Evolutionary conservation across 2,113 vertebrate species (phyloP).

Genomic region (human (Homo sapiens)): DNA sequence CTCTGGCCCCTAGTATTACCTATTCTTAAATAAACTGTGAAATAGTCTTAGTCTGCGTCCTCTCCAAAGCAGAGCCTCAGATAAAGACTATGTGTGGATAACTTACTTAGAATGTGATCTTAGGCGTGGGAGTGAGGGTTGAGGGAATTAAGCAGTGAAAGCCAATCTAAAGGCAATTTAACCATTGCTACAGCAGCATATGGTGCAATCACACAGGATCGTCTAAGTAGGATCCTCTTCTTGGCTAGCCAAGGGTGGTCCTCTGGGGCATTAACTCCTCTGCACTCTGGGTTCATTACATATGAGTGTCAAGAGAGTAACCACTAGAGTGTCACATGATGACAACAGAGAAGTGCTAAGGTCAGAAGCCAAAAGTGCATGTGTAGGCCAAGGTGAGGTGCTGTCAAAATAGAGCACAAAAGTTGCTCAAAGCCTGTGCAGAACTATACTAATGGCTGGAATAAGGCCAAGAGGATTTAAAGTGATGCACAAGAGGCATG

Average conservation of each 20-base stretch:
- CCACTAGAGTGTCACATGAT: not conserved
- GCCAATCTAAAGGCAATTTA: not conserved
- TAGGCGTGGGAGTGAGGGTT: not conserved
- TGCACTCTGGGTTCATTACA: not conserved
- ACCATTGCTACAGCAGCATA: not conserved
- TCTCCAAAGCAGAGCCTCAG: not conserved
- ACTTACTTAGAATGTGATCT: not conserved
- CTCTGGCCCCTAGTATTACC: not conserved
- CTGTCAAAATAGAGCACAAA: not conserved
- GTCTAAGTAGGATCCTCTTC: not conserved
- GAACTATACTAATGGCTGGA: not conserved
- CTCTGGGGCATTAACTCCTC: not conserved
- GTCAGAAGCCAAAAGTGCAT: not conserved
- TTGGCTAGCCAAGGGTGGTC: no score
- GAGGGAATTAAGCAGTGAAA: not conserved
- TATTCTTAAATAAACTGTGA: not conserved
- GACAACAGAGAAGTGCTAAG: not conserved
- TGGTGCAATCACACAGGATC: not conserved
- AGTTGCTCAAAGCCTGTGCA: not conserved
- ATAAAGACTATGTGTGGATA: not conserved
- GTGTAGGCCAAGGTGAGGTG: not conserved
- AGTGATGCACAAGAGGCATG: not conserved
- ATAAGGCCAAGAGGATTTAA: not conserved
- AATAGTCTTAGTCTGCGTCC: not conserved
- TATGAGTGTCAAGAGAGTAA: not conserved